Base-by-base conservation (phyloP, 2,113 vertebrate genomes). In the Macroglossus sobrinus region DNA sequence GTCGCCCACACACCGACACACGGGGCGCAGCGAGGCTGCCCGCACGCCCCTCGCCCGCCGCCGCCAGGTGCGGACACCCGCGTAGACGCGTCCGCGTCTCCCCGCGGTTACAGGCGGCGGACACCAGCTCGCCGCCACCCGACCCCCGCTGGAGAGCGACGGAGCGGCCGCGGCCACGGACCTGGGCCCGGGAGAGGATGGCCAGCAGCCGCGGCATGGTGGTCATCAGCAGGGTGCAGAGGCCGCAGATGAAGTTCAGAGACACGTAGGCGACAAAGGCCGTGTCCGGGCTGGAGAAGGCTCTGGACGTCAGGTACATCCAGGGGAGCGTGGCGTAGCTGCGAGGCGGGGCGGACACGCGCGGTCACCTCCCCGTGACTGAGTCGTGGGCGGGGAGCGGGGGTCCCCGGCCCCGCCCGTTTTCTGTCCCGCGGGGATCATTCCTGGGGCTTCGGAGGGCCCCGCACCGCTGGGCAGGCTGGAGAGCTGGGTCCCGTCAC, bases 211-310 rank as follows among this genome's bases (percentile, higher is more conserved):
- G 96, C 35, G 98, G 98, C 91, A 98, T 97, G 33, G 98, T 97
- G 19, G 98, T 98, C 97, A 98, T 90, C 35, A 99, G 96, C 98
- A 98, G 97, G 47, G 98, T 99, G 71, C 98, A 98, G 35, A 99
- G 94, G 6, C 98, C 98, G 66, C 98, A 98, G 63, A 99, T 89
- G 96, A 99, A 98, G 96, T 98, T 98, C 89, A 99, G 93, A 18
- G 98, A 98, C 86, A 98, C 89, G 14, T 98, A 98, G 71, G 97
- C 97, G 95, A 99, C 97, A 95, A 99, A 98, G 63, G 98, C 99
- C 18, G 97, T 91, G 10, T 99, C 98, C 15, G 98, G 88, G 74
- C 98, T 98, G 59, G 98, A 93, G 72, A 99, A 99, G 94, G 98
- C 93, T 74, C 98, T 96, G 28, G 98, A 98, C 33, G 97, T 15